Base-by-base conservation (phyloP, 2,797 vertebrate species). In the Phylloscopus collybita region DNA sequence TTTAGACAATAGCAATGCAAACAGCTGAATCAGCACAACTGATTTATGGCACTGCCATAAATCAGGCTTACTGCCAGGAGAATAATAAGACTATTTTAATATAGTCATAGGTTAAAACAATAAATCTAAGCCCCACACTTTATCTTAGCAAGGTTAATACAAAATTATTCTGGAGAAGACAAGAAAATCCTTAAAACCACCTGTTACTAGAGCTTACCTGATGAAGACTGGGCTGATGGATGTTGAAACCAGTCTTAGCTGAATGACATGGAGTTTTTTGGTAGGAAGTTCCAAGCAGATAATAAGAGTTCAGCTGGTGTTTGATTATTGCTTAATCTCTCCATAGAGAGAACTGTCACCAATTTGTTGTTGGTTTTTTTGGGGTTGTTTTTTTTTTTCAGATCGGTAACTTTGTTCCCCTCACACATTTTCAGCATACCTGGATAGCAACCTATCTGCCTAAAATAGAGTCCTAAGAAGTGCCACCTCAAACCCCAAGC, bases 1-100 rank as follows among this genome's bases (percentile, higher is more conserved):
- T 88, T 90, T 61, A 83, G 72, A 88, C 61, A 81, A 83, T 7
- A 88, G 80, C 61, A 88, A 54, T 14, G 30, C 72, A 86, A 92
- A 95, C 34, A 90, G 88, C 76, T 95, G 88, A 91, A 86, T 81
- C 90, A 61, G 82, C 91, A 88, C 53, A 86, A 54, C 6, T 78
- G 57, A 91, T 70, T 79, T 72, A 82, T 25, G 23, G 67, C 36
- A 27, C 1, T 76, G 61, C 53, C 49, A 60, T 53, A 85, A 56
- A 66, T 85, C 75, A 89, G 53, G 49, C 38, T 50, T 78, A n/a
- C 49, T 50, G 61, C 85, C 87, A 92, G 61, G 32, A 89, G 49
- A 91, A 53, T 65, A 85, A 84, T 14, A 74, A 87, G 54, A 34
- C 65, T 83, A 51, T 62, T 86, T 83, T 71, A 91, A 86, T 65